Base-by-base conservation (phyloP, 2,888 invertebrate species). In the Drosophila ezoana region DNA sequence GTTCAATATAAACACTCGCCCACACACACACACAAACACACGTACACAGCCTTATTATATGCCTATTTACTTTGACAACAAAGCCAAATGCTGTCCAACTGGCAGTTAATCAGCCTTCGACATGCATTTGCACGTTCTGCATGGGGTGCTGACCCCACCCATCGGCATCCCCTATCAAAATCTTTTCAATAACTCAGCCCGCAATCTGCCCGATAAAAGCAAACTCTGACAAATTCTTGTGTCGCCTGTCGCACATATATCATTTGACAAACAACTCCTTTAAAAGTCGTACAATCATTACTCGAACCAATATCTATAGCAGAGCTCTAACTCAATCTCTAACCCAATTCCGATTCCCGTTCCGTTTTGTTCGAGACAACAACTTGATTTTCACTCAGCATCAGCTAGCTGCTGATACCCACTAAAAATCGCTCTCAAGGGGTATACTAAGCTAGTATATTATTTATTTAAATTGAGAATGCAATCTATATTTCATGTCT, bases 171-270 rank as follows among this genome's bases (percentile, higher is more conserved):
- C 40, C 20, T 37, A 32, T 67, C 65, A 69, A 76, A 66, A 45
- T 44, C 63, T 41, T 45, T 60, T 48, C 62, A 51, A 71, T 71
- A 71, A 61, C 54, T 61, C 23, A 63, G n/a, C 10, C 33, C 16
- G 59, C 16, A 23, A 58, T 43, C 63, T 57, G 62, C 28, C 40
- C 20, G 61, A 38, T 14, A 43, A 53, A 18, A 52, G 4, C n/a
- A 44, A 28, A 13, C 53, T 45, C 16, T 28, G 68, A 70, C 80
- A 79, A 77, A 79, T 79, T 79, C 20, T 4, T 41, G 47, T 63
- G 68, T 75, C 76, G 75, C 59, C 71, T 63, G 61, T 59, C 58
- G 61, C 48, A 66, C 83, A 88, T 88, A 80, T 74, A 77, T 82
- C 84, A 86, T 65, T 49, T 56, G 53, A 43, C 40, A 43, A 49